These are phyloP conservation scores for Melolontha melolontha DNA, from an alignment of 2,888 invertebrate species.

Conservation along the genomic window DNA sequence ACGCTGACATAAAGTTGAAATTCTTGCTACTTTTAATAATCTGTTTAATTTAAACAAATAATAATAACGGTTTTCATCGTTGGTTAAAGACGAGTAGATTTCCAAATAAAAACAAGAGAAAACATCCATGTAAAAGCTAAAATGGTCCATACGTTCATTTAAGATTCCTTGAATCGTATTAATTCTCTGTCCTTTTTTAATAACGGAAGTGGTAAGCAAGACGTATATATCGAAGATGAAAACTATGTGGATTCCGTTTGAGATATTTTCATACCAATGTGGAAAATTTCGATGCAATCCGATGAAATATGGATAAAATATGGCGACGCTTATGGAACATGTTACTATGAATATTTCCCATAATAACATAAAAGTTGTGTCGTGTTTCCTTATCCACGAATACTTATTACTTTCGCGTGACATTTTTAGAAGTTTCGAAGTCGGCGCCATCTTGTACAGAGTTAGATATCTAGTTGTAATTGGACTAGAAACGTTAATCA, in stretches of 20 bases:
- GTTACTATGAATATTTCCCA: slow-evolving; percentile 68
- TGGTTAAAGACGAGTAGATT: slow-evolving; percentile 61
- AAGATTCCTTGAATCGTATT: slow-evolving; percentile 63
- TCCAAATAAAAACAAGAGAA: slow-evolving; percentile 68
- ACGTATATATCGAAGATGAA: slow-evolving; percentile 66
- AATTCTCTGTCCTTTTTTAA: slow-evolving; percentile 63
- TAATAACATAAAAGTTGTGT: slow-evolving; percentile 65
- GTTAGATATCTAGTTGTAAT: slow-evolving; percentile 24
- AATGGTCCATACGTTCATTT: slow-evolving; percentile 65
- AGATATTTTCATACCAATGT: slow-evolving; percentile 62
- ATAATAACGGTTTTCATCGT: slow-evolving; percentile 64
- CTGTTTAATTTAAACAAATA: slow-evolving; percentile 69
- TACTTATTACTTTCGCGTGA: not conserved
- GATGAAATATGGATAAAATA: slow-evolving; percentile 68
- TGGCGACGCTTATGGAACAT: slow-evolving; percentile 65
- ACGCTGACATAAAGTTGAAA: slow-evolving; percentile 66
- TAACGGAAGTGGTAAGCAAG: slow-evolving; percentile 66
- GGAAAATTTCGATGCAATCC: slow-evolving; percentile 66
- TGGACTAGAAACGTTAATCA: slow-evolving; percentile 12
- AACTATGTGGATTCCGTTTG: slow-evolving; percentile 64
- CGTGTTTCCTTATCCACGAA: slow-evolving; percentile 66
- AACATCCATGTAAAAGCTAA: slow-evolving; percentile 69
- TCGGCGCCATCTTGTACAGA: slow-evolving; percentile 24
- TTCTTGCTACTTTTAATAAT: slow-evolving; percentile 68
- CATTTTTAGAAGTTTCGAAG: not conserved